These are phyloP conservation scores for Cnemophilus loriae DNA, from an alignment of 2,113 vertebrate species.

Conservation along the genomic window DNA sequence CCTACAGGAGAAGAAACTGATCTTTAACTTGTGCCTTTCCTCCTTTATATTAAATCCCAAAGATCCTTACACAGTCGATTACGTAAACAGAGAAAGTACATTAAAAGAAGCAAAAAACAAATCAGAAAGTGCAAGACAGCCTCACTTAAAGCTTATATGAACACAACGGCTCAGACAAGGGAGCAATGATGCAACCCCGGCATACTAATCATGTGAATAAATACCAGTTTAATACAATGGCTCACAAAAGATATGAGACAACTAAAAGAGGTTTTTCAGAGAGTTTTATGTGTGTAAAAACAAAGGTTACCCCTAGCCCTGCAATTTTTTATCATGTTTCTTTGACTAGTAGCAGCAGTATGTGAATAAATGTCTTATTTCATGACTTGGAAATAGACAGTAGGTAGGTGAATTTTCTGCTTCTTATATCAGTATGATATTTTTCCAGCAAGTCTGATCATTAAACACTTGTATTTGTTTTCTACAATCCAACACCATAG, in stretches of 20 bases:
- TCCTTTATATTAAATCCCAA: neutral
- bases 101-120: neutral
- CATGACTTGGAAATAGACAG: neutral
- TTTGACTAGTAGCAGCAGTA: neutral
- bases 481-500: neutral
- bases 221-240: neutral
- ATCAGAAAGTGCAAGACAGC: neutral
- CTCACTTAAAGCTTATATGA: neutral
- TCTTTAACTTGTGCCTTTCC: neutral
- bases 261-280: neutral
- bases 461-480: neutral
- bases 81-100: neutral
- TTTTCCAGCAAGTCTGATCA: neutral
- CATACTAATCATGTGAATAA: neutral
- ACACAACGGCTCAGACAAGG: neutral
- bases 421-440: neutral
- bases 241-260: neutral
- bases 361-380: neutral
- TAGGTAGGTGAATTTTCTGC: neutral
- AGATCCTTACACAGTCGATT: neutral
- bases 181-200: neutral
- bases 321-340: neutral
- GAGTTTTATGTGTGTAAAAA: neutral
- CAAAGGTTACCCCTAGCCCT: neutral
- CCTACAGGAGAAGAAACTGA: neutral